These are phyloP conservation scores for Sylvicola cinctus DNA, from an alignment of 2,888 invertebrate species.

Conservation along the genomic window DNA sequence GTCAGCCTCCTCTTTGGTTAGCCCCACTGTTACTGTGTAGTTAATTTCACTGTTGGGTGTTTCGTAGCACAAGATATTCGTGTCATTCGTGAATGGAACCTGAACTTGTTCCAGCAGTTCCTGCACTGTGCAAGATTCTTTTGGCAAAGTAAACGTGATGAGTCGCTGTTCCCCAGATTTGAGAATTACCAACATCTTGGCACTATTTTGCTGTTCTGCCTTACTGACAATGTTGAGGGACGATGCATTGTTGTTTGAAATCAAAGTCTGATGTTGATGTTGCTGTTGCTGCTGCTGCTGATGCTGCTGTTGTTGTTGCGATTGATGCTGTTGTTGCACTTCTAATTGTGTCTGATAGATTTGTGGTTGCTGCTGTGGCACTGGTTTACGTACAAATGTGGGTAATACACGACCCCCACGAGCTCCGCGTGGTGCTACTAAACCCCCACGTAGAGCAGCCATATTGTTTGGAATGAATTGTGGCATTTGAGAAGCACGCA, in stretches of 20 bases:
- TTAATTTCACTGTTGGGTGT: conserved; percentile 56
- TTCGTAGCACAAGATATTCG: conserved; percentile 52
- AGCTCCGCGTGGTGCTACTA: no score
- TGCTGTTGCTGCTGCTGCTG: conserved; percentile 8
- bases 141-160: conserved; percentile 62
- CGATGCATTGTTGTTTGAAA: conserved; percentile 6
- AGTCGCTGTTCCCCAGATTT: conserved; percentile 60
- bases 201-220: conserved; percentile 31
- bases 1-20: conserved; percentile 6
- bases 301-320: background rate
- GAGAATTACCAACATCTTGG: conserved; percentile 59
- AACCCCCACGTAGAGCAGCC: no score
- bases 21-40: conserved; percentile 54
- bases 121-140: conserved; percentile 63
- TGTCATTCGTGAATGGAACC: conserved; percentile 46
- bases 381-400: no score
- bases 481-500: conserved; percentile 14
- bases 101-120: conserved; percentile 59
- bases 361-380: conserved; percentile 12
- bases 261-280: conserved; percentile 5
- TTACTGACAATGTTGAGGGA: conserved; percentile 9
- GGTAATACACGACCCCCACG: no score
- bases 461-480: background rate
- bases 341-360: conserved; percentile 11
- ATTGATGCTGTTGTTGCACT: conserved; percentile 3